Evolutionary conservation across 2,797 vertebrate genomes (phyloP), one percentile per base, ranked within the genome.

Genomic region (Jordanella pulchra): DNA sequence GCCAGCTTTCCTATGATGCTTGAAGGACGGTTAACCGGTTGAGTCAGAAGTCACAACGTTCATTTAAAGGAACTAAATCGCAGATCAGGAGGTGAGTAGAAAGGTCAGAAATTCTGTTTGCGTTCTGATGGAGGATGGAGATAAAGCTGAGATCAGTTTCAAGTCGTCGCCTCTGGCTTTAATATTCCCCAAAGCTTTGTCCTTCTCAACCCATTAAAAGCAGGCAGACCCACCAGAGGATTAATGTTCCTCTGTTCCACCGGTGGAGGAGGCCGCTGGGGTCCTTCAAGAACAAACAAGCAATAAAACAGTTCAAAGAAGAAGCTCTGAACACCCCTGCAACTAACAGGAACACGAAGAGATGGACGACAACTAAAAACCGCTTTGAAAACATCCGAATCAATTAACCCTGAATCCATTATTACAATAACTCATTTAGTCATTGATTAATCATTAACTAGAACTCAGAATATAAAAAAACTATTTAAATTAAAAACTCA

Each of bases 61-160:
- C 28, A 6, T 60, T 35, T 3, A 23, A 27, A 60, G 56, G 28
- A 32, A 18, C 5, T 23, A 1, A 3, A 3, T 44, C 7, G 12
- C 12, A 28, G 72, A 55, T 23, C 39, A 3, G 54, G 77, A 69
- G 65, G 53, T 0, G 42, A 56, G 80, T 71, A 73, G 67, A 77
- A 80, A 27, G 55, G 69, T 35, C 44, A 64, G 25, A 45, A 67
- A 72, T 55, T 17, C 6, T 7, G 10, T 45, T 25, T 0, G 32
- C n/a, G 18, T 39, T 61, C 58, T 42, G 45, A 35, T 73, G 30
- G 65, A n/a, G 35, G 13, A n/a, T 45, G 4, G 2, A 4, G 27
- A 58, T 11, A 12, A 1, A n/a, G 17, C 27, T 30, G 11, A n/a
- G 21, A 25, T 11, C 21, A 5, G 6, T 7, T 21, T 17, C n/a